These are phyloP conservation scores for Silurus lanzhouensis DNA, from an alignment of 2,797 vertebrate species.

Conservation along the genomic window DNA sequence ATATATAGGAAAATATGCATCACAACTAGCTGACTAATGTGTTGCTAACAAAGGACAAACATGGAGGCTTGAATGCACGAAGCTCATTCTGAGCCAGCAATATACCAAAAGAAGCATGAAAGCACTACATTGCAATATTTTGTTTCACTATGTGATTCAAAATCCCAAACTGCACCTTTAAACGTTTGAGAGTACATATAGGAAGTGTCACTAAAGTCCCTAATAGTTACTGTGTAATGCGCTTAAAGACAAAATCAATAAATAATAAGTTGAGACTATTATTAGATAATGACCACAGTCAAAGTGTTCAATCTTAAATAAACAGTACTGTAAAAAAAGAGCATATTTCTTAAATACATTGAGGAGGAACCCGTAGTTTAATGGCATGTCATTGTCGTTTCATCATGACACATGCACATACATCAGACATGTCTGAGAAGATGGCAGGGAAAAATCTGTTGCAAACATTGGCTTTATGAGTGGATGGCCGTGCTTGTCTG, in stretches of 20 bases:
- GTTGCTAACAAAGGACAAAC: background rate
- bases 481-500: background rate
- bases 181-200: background rate
- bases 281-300: background rate
- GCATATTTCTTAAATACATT: background rate
- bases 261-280: background rate
- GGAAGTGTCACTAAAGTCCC: background rate
- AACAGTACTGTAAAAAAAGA: background rate
- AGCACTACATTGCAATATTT: too few species aligned
- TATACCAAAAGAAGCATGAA: background rate
- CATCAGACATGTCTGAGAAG: background rate
- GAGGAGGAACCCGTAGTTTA: background rate
- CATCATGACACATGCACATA: slow-evolving; percentile 16
- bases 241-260: background rate
- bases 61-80: background rate
- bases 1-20: background rate
- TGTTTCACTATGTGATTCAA: background rate
- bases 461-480: background rate
- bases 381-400: slow-evolving; percentile 1
- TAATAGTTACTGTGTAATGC: too few species aligned
- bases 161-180: background rate
- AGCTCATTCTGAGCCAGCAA: background rate
- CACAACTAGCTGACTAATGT: background rate
- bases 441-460: background rate
- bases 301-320: background rate